These are phyloP conservation scores for Nanorana parkeri DNA, from an alignment of 2,113 vertebrate genomes.

Conservation along the genomic window DNA sequence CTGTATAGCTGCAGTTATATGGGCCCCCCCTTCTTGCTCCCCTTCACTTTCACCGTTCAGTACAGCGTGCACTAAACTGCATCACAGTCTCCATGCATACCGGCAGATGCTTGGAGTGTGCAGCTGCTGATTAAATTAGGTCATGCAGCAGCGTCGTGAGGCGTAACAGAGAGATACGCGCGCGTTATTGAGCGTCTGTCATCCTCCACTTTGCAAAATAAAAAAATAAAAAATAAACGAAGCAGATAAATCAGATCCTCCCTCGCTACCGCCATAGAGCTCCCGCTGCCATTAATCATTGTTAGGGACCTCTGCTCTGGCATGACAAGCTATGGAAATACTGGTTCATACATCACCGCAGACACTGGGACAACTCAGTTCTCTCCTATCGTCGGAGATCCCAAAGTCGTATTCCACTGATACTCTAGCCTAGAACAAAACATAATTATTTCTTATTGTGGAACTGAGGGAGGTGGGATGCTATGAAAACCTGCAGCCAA, in stretches of 20 bases:
- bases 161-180: conserved; percentile 18
- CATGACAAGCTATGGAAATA: conserved; percentile 31
- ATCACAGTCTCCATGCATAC: background rate
- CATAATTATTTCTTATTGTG: background rate
- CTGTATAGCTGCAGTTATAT: background rate
- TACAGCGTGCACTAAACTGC: background rate
- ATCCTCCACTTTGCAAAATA: conserved; percentile 44
- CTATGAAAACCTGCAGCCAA: background rate
- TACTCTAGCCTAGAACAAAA: background rate
- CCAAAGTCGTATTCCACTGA: background rate
- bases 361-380: conserved; percentile 12
- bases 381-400: conserved; percentile 3
- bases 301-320: conserved; percentile 25
- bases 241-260: conserved; percentile 44
- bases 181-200: conserved; percentile 22
- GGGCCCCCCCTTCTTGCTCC: background rate
- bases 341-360: conserved; percentile 53
- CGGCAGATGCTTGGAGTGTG: background rate
- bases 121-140: conserved; percentile 36
- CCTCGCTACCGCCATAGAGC: background rate
- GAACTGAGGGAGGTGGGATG: background rate
- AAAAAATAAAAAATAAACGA: conserved; percentile 37
- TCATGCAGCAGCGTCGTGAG: background rate
- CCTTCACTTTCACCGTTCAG: background rate
- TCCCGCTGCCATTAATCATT: conserved; percentile 52